Percentiles rank a stretch among this genome's conserved stretches.
Evolutionary conservation across 2,113 vertebrate species (phyloP).

Genomic region (Xerus inauris): DNA sequence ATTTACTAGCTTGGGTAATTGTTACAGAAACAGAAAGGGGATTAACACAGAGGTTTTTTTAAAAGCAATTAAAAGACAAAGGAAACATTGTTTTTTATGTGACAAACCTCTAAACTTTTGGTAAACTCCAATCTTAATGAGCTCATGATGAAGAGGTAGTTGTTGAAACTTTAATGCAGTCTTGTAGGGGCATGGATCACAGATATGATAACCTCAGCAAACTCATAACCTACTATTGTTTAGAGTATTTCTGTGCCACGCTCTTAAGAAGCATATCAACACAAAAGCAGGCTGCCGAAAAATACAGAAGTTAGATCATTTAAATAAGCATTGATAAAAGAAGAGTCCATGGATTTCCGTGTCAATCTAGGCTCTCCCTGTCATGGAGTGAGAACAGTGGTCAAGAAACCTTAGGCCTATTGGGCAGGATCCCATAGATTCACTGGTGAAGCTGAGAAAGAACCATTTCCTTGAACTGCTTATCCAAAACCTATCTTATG

Average conservation of each 20-base stretch:
- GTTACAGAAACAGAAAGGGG: neutral
- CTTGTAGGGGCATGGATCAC: neutral
- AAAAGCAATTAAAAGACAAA: neutral
- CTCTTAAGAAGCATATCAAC: neutral
- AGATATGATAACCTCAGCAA: neutral
- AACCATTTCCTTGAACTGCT: neutral
- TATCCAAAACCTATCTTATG: neutral
- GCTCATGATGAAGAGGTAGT: neutral
- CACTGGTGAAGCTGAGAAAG: neutral
- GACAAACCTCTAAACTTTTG: neutral
- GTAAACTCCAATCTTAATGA: constrained; percentile 21
- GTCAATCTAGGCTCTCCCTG: neutral
- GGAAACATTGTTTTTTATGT: neutral
- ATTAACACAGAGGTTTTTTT: neutral
- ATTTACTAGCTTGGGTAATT: neutral
- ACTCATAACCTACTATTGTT: neutral
- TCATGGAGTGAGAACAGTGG: neutral
- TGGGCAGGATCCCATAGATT: neutral
- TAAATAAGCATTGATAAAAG: neutral
- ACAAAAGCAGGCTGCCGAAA: neutral
- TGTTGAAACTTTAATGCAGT: neutral
- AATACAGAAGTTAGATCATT: neutral
- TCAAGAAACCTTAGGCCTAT: neutral
- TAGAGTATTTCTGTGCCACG: neutral
- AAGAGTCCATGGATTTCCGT: neutral